These are phyloP conservation scores for Cryptus viduatorius DNA, from an alignment of 2,888 invertebrate species.

Conservation along the genomic window DNA sequence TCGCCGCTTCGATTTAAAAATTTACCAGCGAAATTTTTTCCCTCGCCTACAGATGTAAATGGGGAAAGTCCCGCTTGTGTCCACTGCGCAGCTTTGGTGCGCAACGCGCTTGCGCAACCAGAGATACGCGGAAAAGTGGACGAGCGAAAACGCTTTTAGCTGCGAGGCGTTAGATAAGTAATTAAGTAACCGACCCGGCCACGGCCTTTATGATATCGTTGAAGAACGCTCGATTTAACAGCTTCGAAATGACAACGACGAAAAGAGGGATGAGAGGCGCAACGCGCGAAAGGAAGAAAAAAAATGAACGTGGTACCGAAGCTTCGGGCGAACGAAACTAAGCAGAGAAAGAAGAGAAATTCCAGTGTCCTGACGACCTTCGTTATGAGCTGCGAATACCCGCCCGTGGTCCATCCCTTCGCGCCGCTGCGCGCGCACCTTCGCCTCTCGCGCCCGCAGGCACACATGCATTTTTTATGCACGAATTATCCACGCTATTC, in stretches of 20 bases:
- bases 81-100: neutral
- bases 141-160: conserved; percentile 33
- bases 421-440: no score
- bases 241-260: conserved; percentile 29
- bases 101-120: neutral
- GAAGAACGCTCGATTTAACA: conserved; percentile 49
- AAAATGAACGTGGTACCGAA: conserved; percentile 12
- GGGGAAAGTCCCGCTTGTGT: neutral
- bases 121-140: neutral
- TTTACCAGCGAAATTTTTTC: neutral
- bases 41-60: neutral
- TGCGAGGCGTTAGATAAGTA: conserved; percentile 40
- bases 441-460: no score
- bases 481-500: no score
- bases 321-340: conserved; percentile 5
- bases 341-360: conserved; percentile 1
- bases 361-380: conserved; percentile 34
- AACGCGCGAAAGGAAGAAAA: conserved; percentile 23
- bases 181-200: conserved; percentile 40
- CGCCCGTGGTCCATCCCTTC: no score
- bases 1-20: neutral
- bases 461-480: no score
- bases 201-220: conserved; percentile 43
- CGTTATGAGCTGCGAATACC: conserved; percentile 42
- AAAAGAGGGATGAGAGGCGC: conserved; percentile 1